phyloP scores from a whole-genome alignment of 2,888 invertebrate species.

The Bhutanitis thaidina region DNA sequence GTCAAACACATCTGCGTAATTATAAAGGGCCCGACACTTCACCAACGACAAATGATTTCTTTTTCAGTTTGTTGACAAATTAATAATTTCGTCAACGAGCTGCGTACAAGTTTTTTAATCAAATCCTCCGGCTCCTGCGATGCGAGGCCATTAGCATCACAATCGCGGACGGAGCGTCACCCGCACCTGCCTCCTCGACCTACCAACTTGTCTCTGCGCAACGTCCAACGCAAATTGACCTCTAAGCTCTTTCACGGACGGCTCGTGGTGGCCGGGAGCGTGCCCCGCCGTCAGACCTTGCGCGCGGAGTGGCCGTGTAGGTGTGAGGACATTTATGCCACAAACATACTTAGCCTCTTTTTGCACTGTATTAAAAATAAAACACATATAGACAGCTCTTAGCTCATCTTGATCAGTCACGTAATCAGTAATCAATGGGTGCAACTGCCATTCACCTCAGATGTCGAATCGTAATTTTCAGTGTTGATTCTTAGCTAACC shows the following conservation, averaged over 20 bases:
- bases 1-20: not conserved
- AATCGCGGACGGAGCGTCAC: conserved; percentile 23
- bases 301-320: no score
- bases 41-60: not conserved
- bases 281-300: no score
- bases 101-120: conserved; percentile 27
- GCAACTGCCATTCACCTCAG: no score
- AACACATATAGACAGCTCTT: no score
- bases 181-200: conserved; percentile 26
- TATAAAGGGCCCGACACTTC: not conserved
- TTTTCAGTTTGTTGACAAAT: conserved; percentile 2
- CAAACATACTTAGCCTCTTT: no score
- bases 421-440: no score
- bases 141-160: not conserved
- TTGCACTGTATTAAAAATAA: no score
- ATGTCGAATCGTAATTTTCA: no score
- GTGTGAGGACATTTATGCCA: no score
- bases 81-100: not conserved
- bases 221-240: not conserved
- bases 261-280: no score
- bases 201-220: not conserved
- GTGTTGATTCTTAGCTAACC: no score
- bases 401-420: no score
- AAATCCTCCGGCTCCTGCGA: conserved; percentile 13
- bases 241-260: not conserved